Evolutionary conservation across 2,797 vertebrate genomes (phyloP).

Genomic region (Psittacula derbiana): DNA sequence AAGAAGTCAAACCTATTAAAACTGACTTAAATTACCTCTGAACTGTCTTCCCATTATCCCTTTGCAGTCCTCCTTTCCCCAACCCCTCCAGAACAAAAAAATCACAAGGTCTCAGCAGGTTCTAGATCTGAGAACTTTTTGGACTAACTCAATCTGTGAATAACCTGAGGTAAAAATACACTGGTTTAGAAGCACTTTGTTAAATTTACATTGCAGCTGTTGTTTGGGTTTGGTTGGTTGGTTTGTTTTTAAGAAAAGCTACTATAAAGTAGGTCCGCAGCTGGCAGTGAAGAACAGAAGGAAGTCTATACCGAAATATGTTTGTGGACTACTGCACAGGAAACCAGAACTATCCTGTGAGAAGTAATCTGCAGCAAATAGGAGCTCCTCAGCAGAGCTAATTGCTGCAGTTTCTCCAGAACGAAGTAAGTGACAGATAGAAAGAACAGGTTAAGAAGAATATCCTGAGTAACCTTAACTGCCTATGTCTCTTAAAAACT

Average conservation of each 20-base stretch:
- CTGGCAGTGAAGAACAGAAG: not conserved
- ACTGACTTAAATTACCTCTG: not conserved
- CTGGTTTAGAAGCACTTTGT: not conserved
- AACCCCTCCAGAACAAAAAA: not conserved
- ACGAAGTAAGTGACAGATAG: not conserved
- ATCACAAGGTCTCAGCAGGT: not conserved
- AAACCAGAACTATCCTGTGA: not conserved
- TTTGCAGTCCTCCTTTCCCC: not conserved
- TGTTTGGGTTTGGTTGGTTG: accelerated
- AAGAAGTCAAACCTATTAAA: not conserved
- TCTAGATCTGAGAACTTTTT: not conserved
- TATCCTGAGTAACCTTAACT: not conserved
- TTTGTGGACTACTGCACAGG: not conserved
- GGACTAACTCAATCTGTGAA: not conserved
- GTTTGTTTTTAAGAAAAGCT: not conserved
- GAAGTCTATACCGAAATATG: not conserved
- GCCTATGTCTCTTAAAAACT: not conserved
- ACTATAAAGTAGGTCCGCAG: not conserved
- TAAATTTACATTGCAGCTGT: not conserved
- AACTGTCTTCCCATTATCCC: not conserved
- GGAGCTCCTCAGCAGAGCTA: not conserved
- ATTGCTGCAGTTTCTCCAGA: not conserved
- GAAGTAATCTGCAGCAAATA: not conserved
- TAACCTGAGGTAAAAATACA: not conserved
- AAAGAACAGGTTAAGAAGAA: not conserved